phyloP scores from a whole-genome alignment of 2,797 vertebrate genomes.

The Luscinia megarhynchos region DNA sequence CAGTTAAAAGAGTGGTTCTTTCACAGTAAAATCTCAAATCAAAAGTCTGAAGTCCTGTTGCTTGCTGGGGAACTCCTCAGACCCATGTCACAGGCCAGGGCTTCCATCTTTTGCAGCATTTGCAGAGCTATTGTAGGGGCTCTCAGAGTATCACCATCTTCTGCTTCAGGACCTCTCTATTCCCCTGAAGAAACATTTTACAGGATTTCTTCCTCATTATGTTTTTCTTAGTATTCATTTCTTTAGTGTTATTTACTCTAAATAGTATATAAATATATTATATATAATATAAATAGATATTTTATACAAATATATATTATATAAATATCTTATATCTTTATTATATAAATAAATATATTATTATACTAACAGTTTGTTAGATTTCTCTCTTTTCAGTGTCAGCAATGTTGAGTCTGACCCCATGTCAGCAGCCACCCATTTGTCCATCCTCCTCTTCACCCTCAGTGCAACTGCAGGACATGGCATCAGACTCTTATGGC shows the following conservation, averaged over 20 bases:
- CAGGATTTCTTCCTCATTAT: neutral
- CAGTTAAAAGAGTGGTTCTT: neutral
- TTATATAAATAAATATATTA: too few species aligned
- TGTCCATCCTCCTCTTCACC: neutral
- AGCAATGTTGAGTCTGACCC: neutral
- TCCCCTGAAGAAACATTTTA: neutral
- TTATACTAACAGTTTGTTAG: neutral
- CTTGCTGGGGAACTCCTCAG: neutral
- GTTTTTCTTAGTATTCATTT: neutral
- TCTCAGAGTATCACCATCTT: neutral
- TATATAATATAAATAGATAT: too few species aligned
- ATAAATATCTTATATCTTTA: too few species aligned
- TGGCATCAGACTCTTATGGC: neutral
- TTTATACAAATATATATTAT: too few species aligned
- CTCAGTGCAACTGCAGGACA: neutral
- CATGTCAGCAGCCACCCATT: neutral
- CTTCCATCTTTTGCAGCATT: neutral
- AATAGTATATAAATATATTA: too few species aligned
- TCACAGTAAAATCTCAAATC: neutral
- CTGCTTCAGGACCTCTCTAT: neutral
- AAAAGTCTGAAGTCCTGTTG: neutral
- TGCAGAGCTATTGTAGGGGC: rapidly evolving
- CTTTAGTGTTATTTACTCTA: too few species aligned
- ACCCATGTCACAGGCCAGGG: neutral
- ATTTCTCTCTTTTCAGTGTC: neutral